phyloP scores from a whole-genome alignment of 2,797 vertebrate genomes.

The Neosilurus mollespiculum region DNA sequence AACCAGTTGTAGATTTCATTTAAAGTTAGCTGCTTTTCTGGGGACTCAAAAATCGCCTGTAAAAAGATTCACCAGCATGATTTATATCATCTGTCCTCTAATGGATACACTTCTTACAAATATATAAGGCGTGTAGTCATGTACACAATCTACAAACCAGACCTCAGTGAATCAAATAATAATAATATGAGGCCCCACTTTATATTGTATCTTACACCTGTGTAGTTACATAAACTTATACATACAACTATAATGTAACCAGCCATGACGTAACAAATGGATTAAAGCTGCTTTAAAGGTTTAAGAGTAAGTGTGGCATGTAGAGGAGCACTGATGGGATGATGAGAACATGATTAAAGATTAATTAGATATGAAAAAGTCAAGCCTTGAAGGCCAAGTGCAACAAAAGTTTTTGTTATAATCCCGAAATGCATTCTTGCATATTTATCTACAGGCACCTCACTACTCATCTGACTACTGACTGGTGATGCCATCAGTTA shows the following conservation, averaged over 20 bases:
- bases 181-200: background rate
- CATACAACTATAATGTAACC: background rate
- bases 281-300: background rate
- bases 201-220: background rate
- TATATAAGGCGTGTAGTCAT: background rate
- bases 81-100: background rate
- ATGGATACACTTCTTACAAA: background rate
- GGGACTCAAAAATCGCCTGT: constrained; percentile 96
- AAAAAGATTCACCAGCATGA: constrained; percentile 40
- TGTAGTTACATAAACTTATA: background rate
- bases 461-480: background rate
- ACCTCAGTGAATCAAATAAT: background rate
- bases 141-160: background rate
- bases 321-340: background rate
- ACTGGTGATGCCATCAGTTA: no score
- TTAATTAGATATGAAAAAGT: background rate
- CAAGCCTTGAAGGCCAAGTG: background rate
- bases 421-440: background rate
- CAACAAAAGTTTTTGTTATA: background rate
- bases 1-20: constrained; percentile 99
- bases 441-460: background rate
- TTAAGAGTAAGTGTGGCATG: background rate
- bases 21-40: constrained; percentile 97
- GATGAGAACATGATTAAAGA: background rate
- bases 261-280: background rate